Percentiles rank a stretch among this genome's conserved stretches.
Evolutionary conservation across 2,888 invertebrate species (phyloP).

Genomic region (Campopleginae sp.): DNA sequence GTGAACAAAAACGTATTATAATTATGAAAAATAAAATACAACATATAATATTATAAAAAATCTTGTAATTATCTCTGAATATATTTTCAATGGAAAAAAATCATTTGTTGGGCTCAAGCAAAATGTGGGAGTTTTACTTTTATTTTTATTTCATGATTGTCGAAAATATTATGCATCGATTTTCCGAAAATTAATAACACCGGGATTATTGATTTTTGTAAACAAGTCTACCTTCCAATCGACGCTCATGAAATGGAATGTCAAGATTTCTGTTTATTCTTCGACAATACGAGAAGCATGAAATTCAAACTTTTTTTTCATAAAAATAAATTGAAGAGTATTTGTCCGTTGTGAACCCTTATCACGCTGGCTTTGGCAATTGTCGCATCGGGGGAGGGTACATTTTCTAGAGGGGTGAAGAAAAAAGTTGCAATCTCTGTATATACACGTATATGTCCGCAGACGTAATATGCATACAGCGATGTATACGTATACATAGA

Average conservation of each 20-base stretch:
- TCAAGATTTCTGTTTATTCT: background rate
- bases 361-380: conserved; percentile 29
- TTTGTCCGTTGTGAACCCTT: conserved; percentile 37
- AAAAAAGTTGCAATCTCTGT: conserved; percentile 26
- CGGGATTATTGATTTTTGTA: too few relatives aligned
- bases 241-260: background rate
- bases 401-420: conserved; percentile 45
- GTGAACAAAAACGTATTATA: background rate
- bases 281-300: conserved; percentile 5
- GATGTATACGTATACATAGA: background rate
- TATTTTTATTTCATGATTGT: background rate
- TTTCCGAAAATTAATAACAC: background rate
- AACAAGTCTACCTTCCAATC: too few relatives aligned
- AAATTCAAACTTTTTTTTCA: conserved; percentile 34
- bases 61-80: background rate
- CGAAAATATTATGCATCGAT: background rate
- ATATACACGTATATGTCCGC: background rate
- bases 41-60: background rate
- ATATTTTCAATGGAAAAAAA: background rate
- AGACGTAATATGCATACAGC: background rate
- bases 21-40: background rate
- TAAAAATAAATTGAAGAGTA: conserved; percentile 47
- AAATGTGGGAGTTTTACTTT: background rate
- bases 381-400: conserved; percentile 4
- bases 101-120: background rate